These are phyloP conservation scores for Lepidurus apus DNA, from an alignment of 1,140 invertebrate genomes.

Conservation along the genomic window DNA sequence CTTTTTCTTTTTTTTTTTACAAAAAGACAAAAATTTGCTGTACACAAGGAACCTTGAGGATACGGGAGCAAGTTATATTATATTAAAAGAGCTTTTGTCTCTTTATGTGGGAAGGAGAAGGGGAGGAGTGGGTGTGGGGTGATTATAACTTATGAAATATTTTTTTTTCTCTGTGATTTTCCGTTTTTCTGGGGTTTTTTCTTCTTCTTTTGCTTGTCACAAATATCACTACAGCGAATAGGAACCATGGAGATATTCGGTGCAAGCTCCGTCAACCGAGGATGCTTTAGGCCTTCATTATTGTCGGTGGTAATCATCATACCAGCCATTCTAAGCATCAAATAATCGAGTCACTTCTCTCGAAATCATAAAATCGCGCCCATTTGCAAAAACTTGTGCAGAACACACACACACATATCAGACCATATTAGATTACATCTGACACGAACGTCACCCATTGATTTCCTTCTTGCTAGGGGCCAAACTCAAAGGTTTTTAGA, in stretches of 20 bases:
- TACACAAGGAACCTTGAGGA: background rate
- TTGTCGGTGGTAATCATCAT: no score
- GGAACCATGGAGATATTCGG: constrained; percentile 34
- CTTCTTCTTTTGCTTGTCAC: constrained; percentile 31
- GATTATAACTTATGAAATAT: no score
- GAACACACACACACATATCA: no score
- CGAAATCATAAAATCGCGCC: background rate
- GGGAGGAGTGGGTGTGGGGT: background rate
- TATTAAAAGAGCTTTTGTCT: background rate
- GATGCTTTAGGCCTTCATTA: background rate
- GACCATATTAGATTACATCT: no score
- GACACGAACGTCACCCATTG: no score
- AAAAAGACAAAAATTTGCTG: constrained; percentile 27
- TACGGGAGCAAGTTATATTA: background rate
- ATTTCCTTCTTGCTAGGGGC: no score
- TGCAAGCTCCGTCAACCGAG: constrained; percentile 26
- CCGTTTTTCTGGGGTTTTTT: background rate
- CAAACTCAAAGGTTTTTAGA: no score
- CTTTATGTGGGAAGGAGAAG: background rate
- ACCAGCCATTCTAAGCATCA: no score
- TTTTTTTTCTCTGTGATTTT: no score
- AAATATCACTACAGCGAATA: constrained; percentile 35
- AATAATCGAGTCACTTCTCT: background rate
- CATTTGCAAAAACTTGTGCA: no score
- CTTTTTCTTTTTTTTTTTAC: constrained; percentile 28